A percentile compares a stretch with the other conserved stretches of the same genome.
Conservation (phyloP, 2,113 vertebrate genomes). For the Poecile atricapillus region DNA sequence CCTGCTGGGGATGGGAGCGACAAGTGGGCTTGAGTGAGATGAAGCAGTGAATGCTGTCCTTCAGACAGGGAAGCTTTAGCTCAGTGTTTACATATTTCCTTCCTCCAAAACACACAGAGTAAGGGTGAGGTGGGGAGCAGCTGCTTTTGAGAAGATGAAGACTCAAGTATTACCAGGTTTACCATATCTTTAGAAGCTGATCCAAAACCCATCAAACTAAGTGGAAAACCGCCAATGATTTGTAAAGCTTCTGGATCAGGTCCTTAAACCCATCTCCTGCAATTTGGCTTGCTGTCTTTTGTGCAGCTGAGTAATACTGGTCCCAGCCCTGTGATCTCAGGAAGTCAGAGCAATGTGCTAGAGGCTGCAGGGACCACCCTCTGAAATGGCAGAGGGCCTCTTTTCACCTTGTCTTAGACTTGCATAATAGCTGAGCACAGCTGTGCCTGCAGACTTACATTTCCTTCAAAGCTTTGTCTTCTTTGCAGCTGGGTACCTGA, state of each 20-base stretch:
- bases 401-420: neutral
- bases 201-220: neutral
- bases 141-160: neutral
- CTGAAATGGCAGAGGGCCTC: neutral
- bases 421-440: neutral
- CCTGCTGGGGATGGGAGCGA: neutral
- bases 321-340: neutral
- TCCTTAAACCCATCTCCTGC: neutral
- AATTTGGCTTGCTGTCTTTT: neutral
- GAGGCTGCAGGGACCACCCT: neutral
- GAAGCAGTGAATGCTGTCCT: neutral
- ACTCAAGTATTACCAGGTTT: neutral
- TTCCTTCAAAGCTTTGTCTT: neutral
- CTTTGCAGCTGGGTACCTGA: constrained; percentile 3
- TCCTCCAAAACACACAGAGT: neutral
- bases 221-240: neutral
- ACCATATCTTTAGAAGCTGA: constrained; percentile 1
- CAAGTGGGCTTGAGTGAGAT: neutral
- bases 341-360: neutral
- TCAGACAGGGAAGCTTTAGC: neutral
- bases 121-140: neutral
- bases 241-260: neutral
- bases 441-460: neutral
- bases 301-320: neutral
- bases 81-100: neutral